Conservation (phyloP, 2,888 invertebrate species). For the Campoplex nolae region DNA sequence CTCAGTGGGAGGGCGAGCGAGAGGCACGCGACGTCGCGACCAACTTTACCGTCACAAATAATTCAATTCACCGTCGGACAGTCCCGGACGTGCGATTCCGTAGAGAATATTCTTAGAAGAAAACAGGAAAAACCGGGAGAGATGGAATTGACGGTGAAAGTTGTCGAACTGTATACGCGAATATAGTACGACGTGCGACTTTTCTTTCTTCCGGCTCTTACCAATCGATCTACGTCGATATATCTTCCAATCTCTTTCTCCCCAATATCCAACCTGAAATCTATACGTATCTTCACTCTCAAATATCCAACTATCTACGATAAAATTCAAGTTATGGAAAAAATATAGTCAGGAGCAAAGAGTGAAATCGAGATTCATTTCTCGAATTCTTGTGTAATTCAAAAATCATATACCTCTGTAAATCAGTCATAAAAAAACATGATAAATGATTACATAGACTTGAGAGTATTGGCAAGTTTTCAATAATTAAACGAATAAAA, state of each 20-base stretch:
- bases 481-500: neutral
- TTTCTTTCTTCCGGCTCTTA: conserved; percentile 15
- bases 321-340: neutral
- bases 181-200: conserved; percentile 11
- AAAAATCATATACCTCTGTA: neutral
- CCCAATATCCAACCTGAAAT: conserved; percentile 12
- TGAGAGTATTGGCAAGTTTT: neutral
- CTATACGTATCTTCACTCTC: conserved; percentile 17
- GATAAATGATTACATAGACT: too few relatives aligned
- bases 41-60: conserved; percentile 73
- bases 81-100: conserved; percentile 51
- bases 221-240: conserved; percentile 12
- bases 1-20: neutral
- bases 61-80: conserved; percentile 72
- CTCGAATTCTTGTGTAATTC: neutral
- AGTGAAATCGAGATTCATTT: neutral
- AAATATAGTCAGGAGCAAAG: neutral
- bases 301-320: conserved; percentile 8
- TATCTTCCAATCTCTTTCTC: conserved; percentile 15
- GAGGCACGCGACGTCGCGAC: conserved; percentile 28
- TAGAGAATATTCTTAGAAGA: conserved; percentile 34
- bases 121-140: conserved; percentile 37
- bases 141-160: conserved; percentile 55
- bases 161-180: conserved; percentile 49
- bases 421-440: neutral